Conservation (phyloP, 2,888 invertebrate genomes). For the Macaria notata region DNA sequence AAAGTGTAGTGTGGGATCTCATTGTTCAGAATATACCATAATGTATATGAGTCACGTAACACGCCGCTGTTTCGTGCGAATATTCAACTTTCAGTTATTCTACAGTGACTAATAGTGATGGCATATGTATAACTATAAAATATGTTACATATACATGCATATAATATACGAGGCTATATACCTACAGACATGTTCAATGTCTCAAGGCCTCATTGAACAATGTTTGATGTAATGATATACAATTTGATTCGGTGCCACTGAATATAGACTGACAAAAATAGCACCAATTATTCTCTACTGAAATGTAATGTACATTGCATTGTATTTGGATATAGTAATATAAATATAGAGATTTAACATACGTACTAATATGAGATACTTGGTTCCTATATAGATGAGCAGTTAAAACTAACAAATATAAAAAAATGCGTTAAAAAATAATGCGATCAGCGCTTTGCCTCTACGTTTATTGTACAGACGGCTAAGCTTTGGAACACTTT, state of each 20-base stretch:
- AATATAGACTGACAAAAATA: constrained; percentile 16
- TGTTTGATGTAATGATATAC: constrained; percentile 25
- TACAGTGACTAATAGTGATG: no score
- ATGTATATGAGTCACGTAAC: constrained; percentile 51
- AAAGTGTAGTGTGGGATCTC: constrained; percentile 30
- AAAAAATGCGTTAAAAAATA: no score
- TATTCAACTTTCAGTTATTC: neutral
- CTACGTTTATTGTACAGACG: no score
- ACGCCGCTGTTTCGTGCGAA: constrained; percentile 35
- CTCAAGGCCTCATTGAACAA: constrained; percentile 11
- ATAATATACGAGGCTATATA: no score
- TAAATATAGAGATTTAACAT: neutral
- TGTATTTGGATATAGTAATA: neutral
- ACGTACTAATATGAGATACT: neutral
- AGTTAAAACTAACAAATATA: no score
- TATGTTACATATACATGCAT: neutral
- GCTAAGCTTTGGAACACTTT: no score
- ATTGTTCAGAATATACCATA: constrained; percentile 1
- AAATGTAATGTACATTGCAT: constrained; percentile 4
- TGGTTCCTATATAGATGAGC: neutral
- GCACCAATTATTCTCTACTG: constrained; percentile 10
- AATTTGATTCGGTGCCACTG: constrained; percentile 7
- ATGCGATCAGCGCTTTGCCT: no score
- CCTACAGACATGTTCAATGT: constrained; percentile 29
- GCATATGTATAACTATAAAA: neutral